Evolutionary conservation across 2,888 invertebrate species (phyloP).

Genomic region (Nesidiocoris tenuis): DNA sequence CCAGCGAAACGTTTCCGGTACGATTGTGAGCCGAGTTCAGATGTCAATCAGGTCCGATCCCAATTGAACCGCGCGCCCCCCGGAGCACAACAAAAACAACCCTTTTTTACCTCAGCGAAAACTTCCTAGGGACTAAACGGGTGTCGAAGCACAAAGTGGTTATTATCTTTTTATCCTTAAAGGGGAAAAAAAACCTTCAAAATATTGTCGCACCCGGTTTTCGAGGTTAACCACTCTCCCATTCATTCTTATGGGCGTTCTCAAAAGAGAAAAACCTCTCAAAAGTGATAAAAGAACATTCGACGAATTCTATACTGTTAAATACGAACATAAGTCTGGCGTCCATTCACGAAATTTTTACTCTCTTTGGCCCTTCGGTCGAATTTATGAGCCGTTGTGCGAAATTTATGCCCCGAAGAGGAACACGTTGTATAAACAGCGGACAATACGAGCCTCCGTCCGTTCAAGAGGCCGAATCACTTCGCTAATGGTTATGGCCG

Average conservation of each 20-base stretch:
- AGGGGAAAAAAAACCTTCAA: too few species aligned
- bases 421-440: background rate
- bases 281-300: background rate
- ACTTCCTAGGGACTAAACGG: too few species aligned
- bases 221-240: background rate
- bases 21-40: background rate
- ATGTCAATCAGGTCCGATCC: background rate
- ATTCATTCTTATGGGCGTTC: background rate
- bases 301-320: too few species aligned
- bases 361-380: background rate
- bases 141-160: too few species aligned
- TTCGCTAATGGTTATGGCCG: background rate
- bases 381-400: background rate
- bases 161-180: too few species aligned
- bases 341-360: background rate
- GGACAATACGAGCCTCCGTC: background rate
- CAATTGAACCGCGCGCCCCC: background rate
- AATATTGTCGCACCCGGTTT: background rate
- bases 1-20: background rate
- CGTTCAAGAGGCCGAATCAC: too few species aligned
- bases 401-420: background rate
- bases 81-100: too few species aligned
- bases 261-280: background rate
- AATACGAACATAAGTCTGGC: background rate
- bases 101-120: too few species aligned